phyloP scores from a whole-genome alignment of 1,140 invertebrate species.

The Hylaeus volcanicus region DNA sequence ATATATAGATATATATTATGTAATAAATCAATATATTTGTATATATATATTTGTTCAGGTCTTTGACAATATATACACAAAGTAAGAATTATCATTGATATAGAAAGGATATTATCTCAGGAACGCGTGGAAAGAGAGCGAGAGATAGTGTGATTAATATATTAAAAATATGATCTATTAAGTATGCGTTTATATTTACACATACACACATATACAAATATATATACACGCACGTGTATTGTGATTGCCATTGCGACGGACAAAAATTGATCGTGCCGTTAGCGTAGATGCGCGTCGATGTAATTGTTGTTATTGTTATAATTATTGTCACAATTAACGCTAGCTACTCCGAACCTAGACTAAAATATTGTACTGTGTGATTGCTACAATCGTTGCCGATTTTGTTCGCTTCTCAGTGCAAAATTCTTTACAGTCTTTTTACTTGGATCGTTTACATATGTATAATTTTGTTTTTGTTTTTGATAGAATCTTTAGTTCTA shows the following conservation, averaged over 20 bases:
- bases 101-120: slow-evolving; percentile 62
- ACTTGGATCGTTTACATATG: not conserved
- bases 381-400: slow-evolving; percentile 24
- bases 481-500: too few relatives aligned
- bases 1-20: not conserved
- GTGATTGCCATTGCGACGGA: slow-evolving; percentile 45
- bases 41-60: not conserved
- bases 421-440: slow-evolving; percentile 19
- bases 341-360: slow-evolving; percentile 53
- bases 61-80: slow-evolving; percentile 12
- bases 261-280: slow-evolving; percentile 2
- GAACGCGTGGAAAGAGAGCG: slow-evolving; percentile 37
- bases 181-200: slow-evolving; percentile 34
- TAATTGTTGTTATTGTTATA: slow-evolving; percentile 52
- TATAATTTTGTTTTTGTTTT: not conserved
- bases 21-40: not conserved
- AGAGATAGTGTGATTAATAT: slow-evolving; percentile 50
- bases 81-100: slow-evolving; percentile 19
- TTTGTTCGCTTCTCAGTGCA: slow-evolving; percentile 2
- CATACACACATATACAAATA: too few relatives aligned
- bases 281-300: slow-evolving; percentile 21
- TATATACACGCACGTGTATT: not conserved
- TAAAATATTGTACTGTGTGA: slow-evolving; percentile 51
- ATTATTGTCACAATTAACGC: slow-evolving; percentile 48
- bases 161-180: slow-evolving; percentile 33